Conservation (phyloP, 30 jellyfish, hydroid and myxozoan species). For the Pelagia noctiluca region DNA sequence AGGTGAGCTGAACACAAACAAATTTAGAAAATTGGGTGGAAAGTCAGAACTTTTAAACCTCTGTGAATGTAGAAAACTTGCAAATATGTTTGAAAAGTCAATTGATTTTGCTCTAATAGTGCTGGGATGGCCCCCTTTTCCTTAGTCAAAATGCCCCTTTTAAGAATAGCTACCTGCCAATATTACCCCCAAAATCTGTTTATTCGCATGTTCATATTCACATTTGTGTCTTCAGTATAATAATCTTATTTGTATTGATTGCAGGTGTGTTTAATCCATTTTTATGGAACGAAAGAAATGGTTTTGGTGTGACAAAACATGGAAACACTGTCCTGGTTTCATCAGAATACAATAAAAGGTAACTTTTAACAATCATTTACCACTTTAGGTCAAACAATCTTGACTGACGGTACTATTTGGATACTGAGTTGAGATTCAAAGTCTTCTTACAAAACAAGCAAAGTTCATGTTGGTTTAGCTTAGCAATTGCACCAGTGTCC, state of each 20-base stretch:
- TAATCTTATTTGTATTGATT: not conserved
- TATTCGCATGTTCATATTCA: not conserved
- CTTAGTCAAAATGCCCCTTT: not conserved
- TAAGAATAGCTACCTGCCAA: not conserved
- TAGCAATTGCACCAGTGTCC: not conserved
- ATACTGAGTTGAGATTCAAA: not conserved
- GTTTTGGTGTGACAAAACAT: conserved; percentile 54
- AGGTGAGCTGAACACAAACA: no score
- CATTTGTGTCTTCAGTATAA: no score
- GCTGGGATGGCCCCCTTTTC: not conserved
- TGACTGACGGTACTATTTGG: not conserved
- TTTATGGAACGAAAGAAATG: conserved; percentile 52
- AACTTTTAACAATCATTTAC: not conserved
- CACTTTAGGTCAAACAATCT: not conserved
- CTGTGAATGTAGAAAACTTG: not conserved
- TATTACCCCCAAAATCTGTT: not conserved
- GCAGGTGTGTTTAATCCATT: conserved; percentile 69
- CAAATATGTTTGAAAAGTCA: not conserved
- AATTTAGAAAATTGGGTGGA: no score
- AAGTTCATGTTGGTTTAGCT: not conserved
- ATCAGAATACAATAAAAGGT: conserved; percentile 32
- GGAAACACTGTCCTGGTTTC: conserved; percentile 64
- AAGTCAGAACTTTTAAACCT: no score
- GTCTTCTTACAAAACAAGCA: not conserved
- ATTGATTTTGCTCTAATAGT: not conserved